Evolutionary conservation across 2,113 vertebrate genomes (phyloP).

Genomic region (Thymallus thymallus): DNA sequence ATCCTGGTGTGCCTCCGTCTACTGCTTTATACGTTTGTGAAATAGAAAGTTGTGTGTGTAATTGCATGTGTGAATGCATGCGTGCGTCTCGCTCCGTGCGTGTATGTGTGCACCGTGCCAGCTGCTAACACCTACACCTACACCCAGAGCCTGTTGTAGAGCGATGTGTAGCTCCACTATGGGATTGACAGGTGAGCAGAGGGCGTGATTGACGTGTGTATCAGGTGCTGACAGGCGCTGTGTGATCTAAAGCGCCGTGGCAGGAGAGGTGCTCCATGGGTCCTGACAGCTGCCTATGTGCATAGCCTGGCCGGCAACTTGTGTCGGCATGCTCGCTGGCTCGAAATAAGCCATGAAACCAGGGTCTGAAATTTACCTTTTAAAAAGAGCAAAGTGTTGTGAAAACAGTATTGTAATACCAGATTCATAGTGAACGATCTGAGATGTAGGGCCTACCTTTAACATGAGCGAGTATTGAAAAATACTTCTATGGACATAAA

Average conservation of each 20-base stretch:
- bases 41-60: too few relatives aligned
- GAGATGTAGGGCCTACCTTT: too few relatives aligned
- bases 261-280: conserved; percentile 37
- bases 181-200: conserved; percentile 66
- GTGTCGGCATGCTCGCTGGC: conserved; percentile 60
- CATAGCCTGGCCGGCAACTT: conserved; percentile 49
- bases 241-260: conserved; percentile 62
- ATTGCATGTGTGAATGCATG: conserved; percentile 5
- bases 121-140: conserved; percentile 72
- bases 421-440: too few relatives aligned
- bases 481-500: too few relatives aligned
- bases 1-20: too few relatives aligned
- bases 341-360: conserved; percentile 25
- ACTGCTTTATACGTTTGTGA: too few relatives aligned
- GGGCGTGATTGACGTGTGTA: conserved; percentile 73
- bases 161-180: conserved; percentile 2
- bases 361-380: background rate
- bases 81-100: background rate
- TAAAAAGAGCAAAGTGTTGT: background rate
- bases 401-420: background rate
- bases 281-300: conserved; percentile 66
- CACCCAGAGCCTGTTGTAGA: conserved; percentile 38
- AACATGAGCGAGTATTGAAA: too few relatives aligned
- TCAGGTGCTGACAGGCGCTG: conserved; percentile 66
- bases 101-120: conserved; percentile 29